Base-by-base conservation (phyloP, 2,888 invertebrate species). In the Frankliniella intonsa region DNA sequence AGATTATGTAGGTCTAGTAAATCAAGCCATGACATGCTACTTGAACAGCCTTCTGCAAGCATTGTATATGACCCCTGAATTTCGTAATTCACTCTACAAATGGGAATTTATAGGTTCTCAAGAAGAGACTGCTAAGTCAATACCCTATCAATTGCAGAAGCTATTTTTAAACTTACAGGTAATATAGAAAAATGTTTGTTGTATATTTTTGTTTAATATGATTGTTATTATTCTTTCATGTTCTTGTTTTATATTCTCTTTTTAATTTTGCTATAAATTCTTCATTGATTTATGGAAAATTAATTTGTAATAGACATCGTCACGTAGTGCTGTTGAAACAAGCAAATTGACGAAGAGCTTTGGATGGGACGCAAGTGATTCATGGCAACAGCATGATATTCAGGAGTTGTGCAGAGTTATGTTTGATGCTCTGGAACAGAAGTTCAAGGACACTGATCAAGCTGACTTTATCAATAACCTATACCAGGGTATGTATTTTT, bases 1-100 rank as follows among this genome's bases (percentile, higher is more conserved):
- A 89, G 91, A 89, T 83, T 94, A 93, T 87, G 94, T 95, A 14
- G 96, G 95, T 62, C 89, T 96, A 81, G 95, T 95, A 12, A 96
- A 96, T 88, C 95, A 96, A 88, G 96, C 96, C 0, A 97, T 96
- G 96, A 97, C 96, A 0, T 97, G 97, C 87, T 97, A 97, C 87
- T 89, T 97, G 83, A 97, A 97, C 88, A 95, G 95, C 88, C 89
- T 97, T 80, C 89, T 97, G 49, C 97, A 97, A 89, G 94, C 96
- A 0, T 89, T 97, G 9, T 97, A 91, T 86, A 97, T 97, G 95
- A 97, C 96, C 1, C 97, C 97, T 0, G 96, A 97, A 88, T 97
- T 97, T 87, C 90, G 96, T 69, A 97, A 97, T 89, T 94, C 95
- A 5, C 88, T 97, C 62, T 96, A 96, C 87, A 93, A 93, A 86